phyloP scores from a whole-genome alignment of 2,888 invertebrate genomes.

The Aphrophora alni region DNA sequence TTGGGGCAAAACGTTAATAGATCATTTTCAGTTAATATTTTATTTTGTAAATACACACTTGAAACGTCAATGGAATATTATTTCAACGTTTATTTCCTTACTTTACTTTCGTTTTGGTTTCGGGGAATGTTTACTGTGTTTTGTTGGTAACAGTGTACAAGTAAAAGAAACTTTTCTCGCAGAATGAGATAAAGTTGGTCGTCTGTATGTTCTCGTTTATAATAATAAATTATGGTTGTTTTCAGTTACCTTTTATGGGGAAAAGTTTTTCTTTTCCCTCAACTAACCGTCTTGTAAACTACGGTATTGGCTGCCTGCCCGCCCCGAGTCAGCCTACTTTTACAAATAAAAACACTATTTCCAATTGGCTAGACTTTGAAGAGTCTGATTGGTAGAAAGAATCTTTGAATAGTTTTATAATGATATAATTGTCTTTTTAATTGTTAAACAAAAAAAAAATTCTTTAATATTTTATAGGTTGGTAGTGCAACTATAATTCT shows the following conservation, averaged over 20 bases:
- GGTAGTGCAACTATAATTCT: too few relatives aligned
- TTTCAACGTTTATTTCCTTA: too few relatives aligned
- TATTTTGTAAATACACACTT: too few relatives aligned
- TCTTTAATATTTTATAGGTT: too few relatives aligned
- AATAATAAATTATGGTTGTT: conserved; percentile 2
- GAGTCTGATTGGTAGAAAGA: not conserved
- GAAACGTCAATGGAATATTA: too few relatives aligned
- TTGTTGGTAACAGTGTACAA: not conserved
- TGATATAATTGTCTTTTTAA: too few relatives aligned
- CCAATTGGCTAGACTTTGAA: not conserved
- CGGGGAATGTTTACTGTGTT: not conserved
- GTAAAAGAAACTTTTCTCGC: not conserved
- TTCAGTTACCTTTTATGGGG: not conserved
- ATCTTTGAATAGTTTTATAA: too few relatives aligned
- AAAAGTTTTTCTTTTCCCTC: not conserved
- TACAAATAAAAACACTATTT: not conserved
- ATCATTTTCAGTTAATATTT: too few relatives aligned
- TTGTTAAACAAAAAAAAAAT: too few relatives aligned
- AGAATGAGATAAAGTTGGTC: not conserved
- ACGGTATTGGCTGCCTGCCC: not conserved
- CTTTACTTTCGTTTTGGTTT: too few relatives aligned
- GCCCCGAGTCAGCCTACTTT: not conserved
- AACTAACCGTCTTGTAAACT: not conserved
- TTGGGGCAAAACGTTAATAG: too few relatives aligned
- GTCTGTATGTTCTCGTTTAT: not conserved